Conservation (phyloP, 2,888 invertebrate genomes). For the Drosophila emarginata region DNA sequence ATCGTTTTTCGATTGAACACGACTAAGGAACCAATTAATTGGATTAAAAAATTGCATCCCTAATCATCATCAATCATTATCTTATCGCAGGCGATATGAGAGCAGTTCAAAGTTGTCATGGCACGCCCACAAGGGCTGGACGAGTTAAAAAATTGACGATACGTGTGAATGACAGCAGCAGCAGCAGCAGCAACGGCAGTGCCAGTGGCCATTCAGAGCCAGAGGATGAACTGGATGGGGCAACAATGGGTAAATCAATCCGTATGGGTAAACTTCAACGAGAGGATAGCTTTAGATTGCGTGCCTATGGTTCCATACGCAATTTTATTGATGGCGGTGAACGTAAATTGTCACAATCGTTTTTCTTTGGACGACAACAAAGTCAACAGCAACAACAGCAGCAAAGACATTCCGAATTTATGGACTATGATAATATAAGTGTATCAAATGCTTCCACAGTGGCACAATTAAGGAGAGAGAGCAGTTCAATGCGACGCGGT, state of each 20-base stretch:
- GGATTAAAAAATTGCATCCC: conserved; percentile 8
- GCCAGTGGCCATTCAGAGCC: conserved; percentile 70
- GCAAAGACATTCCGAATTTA: conserved; percentile 55
- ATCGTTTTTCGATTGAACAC: neutral
- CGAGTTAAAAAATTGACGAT: conserved; percentile 80
- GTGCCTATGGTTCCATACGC: conserved; percentile 81
- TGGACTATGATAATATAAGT: conserved; percentile 77
- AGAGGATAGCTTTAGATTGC: conserved; percentile 79
- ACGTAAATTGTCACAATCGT: conserved; percentile 80
- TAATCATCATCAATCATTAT: conserved; percentile 20
- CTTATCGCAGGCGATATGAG: conserved; percentile 54
- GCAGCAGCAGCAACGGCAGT: conserved; percentile 58
- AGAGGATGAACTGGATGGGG: conserved; percentile 61
- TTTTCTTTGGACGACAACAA: conserved; percentile 78
- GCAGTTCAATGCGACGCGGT: conserved; percentile 77
- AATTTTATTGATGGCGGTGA: conserved; percentile 80
- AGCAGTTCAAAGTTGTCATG: conserved; percentile 82
- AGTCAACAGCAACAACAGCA: conserved; percentile 39
- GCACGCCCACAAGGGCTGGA: conserved; percentile 73
- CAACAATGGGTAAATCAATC: conserved; percentile 23
- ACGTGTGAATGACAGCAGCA: conserved; percentile 79
- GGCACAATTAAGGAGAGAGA: conserved; percentile 70
- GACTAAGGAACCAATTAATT: neutral
- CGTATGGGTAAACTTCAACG: conserved; percentile 59
- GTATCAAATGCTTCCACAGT: conserved; percentile 75